Evolutionary conservation across 2,797 vertebrate species (phyloP).

Genomic region (Hoplostethus atlanticus): DNA sequence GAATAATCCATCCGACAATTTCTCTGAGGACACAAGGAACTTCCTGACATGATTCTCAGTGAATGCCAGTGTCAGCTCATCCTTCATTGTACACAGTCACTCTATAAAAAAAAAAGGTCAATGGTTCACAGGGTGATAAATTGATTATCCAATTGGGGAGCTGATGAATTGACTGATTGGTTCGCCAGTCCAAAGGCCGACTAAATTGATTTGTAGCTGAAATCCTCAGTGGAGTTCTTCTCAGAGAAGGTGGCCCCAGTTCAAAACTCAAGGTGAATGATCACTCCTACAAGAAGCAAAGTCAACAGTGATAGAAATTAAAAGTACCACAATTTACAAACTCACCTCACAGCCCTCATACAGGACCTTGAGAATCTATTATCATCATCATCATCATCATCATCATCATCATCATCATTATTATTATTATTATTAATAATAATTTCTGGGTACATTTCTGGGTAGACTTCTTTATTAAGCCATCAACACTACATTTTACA

Average conservation of each 20-base stretch:
- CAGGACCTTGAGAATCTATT: no score
- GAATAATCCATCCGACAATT: neutral
- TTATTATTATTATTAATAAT: no score
- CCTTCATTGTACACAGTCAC: constrained; percentile 6
- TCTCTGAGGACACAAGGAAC: neutral
- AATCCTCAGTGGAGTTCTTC: constrained; percentile 2
- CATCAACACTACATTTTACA: no score
- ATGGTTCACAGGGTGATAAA: constrained; percentile 15
- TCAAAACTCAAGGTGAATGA: neutral
- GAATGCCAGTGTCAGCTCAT: constrained; percentile 2
- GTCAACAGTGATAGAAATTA: neutral
- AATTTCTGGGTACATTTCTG: no score
- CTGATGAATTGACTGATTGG: constrained; percentile 22
- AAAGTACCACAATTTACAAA: no score
- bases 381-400: no score
- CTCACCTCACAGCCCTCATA: no score
- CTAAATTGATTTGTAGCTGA: constrained; percentile 11
- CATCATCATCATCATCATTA: no score
- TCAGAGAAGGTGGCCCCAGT: constrained; percentile 1
- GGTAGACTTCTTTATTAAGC: no score
- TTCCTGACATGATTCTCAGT: neutral
- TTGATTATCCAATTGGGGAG: constrained; percentile 11
- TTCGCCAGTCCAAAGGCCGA: neutral
- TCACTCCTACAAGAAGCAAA: neutral
- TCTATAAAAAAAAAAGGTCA: constrained; percentile 30